These are phyloP conservation scores for Agonopterix subpropinquella DNA, from an alignment of 2,888 invertebrate species.

Conservation along the genomic window DNA sequence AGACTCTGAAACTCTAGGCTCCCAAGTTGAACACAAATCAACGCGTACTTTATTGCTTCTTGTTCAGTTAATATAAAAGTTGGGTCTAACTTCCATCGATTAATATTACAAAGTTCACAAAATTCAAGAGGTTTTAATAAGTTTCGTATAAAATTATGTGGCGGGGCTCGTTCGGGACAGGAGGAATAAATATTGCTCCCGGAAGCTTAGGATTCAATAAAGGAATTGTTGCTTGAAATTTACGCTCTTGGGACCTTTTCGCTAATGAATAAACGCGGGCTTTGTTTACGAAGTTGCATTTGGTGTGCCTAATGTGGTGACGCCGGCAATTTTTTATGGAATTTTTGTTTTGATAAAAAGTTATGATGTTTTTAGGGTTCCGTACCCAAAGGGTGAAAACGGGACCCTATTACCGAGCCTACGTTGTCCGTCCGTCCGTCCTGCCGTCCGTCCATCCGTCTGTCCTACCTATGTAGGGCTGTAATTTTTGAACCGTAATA, in stretches of 20 bases:
- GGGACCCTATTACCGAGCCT: too few relatives aligned
- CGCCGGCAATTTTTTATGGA: too few relatives aligned
- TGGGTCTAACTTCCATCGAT: conserved; percentile 39
- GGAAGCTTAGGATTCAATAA: conserved; percentile 36
- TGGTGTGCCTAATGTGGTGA: too few relatives aligned
- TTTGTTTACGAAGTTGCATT: background rate
- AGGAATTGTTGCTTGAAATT: conserved; percentile 33
- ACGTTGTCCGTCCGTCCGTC: too few relatives aligned
- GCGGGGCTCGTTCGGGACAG: conserved; percentile 23
- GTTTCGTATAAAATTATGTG: conserved; percentile 41
- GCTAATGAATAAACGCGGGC: conserved; percentile 20
- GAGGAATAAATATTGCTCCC: conserved; percentile 35
- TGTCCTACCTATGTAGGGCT: too few relatives aligned
- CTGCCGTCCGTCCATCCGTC: too few relatives aligned
- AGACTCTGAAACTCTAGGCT: background rate
- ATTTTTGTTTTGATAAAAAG: too few relatives aligned
- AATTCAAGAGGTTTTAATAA: conserved; percentile 41
- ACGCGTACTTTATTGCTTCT: conserved; percentile 31
- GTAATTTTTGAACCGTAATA: too few relatives aligned
- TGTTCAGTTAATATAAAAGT: conserved; percentile 45
- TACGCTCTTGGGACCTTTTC: conserved; percentile 23
- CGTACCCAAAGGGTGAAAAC: too few relatives aligned
- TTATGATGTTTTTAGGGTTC: too few relatives aligned
- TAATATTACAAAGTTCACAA: conserved; percentile 43
- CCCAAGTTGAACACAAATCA: conserved; percentile 6